Base-by-base conservation (phyloP, 2,797 vertebrate species). In the Benthosema pterotum region DNA sequence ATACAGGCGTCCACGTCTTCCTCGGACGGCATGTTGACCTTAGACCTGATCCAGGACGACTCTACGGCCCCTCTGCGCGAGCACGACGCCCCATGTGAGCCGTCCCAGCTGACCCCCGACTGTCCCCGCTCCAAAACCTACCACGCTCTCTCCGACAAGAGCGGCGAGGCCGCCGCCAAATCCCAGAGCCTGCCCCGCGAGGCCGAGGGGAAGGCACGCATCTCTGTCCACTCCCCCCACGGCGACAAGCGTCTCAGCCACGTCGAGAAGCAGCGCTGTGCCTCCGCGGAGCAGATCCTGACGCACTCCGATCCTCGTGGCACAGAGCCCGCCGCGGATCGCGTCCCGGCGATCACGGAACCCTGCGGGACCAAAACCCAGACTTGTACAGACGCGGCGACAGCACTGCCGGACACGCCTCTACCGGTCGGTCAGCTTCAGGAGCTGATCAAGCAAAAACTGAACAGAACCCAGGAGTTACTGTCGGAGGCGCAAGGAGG, bases 41-140 rank as follows among this genome's bases (percentile, higher is more conserved):
- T 98, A 22, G 97, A 98, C 84, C 92, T 98, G 77, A 96, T 98
- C 87, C 96, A 97, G 65, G 95, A 96, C 82, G 96, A 98, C 49
- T 93, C 32, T 8, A 94, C 0, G 13, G 83, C 8, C 82, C 82
- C 73, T 11, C 75, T 89, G 0, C 89, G 89, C 58, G 90, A 87
- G 0, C 78, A 77, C 0, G 1, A 86, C 15, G 74, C 83, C 32
- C 88, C 0, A 90, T 92, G 69, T 85, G 79, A 1, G 88, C 89
- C 12, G 42, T 81, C 85, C 0, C 91, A 84, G 8, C 79, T 87
- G 0, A 18, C 82, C 0, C 75, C 90, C 0, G 88, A 88, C 19
- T 87, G 91, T 42, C 80, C 84, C 61, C 74, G 90, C 14, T 93
- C 94, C 0, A 93, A 85, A 52, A 92, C 91, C 0, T 94, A 96